Base-by-base conservation (phyloP, 37 sponge, comb jelly and placozoan genomes). In the Spongilla lacustris region DNA sequence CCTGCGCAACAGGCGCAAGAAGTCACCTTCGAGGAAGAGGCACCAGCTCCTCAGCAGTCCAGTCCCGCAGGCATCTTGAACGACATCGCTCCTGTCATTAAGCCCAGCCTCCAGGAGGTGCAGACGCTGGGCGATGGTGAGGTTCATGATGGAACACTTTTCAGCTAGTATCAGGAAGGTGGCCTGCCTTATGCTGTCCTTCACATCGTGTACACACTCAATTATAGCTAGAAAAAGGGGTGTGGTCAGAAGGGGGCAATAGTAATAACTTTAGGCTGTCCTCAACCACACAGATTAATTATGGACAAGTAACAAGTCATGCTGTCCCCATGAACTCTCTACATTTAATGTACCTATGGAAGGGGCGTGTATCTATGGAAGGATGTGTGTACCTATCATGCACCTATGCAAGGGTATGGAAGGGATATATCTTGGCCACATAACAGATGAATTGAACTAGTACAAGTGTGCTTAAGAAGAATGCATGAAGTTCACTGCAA, bases 21-120 rank as follows among this genome's bases (percentile, higher is more conserved):
- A 84, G 81, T 95, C 86, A 34, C 89, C 93, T 23, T 84, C 88
- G 4, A 79, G n/a, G 2, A 73, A 50, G 67, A 71, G 23, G 32
- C 74, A 71, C 95, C 95, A 95, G 83, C 68, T 86, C 72, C 82
- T 67, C 36, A 95, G 80, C 66, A 95, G 93, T 5, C 80, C 80
- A 12, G 71, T 41, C 30, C 84, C 83, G 76, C 90, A 92, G 0
- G 87, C 88, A 38, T 92, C 85, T 46, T 83, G 68, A 11, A 92
- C 90, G 1, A 68, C 26, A 31, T 73, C 73, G 72, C 87, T 83
- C 19, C 9, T 32, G 69, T 94, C 95, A 22, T 81, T 41, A 34
- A 94, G 74, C n/a, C 95, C 95, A 75, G 81, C 79, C 1, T 76
- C 50, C 36, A 91, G 83, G 27, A 94, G 69, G 58, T 91, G 81